Evolutionary conservation across 2,797 vertebrate species (phyloP), one percentile per base, ranked within the genome.

Genomic region (Epinephelus awoara): DNA sequence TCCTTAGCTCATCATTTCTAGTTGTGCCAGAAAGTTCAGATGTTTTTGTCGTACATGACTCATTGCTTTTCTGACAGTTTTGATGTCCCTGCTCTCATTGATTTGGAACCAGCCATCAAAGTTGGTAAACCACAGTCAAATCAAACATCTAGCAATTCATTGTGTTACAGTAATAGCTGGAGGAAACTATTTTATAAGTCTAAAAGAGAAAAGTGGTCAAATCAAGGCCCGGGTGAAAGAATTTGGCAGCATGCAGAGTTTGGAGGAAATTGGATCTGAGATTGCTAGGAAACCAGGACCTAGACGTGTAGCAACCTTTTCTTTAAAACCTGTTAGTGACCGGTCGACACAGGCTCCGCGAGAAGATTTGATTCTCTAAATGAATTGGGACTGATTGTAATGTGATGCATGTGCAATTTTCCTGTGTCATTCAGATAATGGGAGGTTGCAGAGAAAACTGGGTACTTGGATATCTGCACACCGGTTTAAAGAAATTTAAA

Each of bases 301-400:
- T 56, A 64, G 42, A 67, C 49, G 38, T 23, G 56, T 2, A 6
- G 21, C 72, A 51, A 42, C 50, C 58, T 40, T 66, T 63, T 49
- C 49, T 34, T 65, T 27, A 56, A 83, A 72, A 77, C 34, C 52
- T 78, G 76, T 77, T 64, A 56, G 57, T 71, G 52, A 72, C 44
- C 14, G 15, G 67, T 61, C 18, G 6, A 72, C 51, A 50, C 10
- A 2, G 19, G 18, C 44, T 77, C 56, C 65, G 63, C 19, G 58
- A 54, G 55, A 58, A 70, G 42, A 81, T 71, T 46, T 67, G 47
- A 79, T 73, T 77, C 63, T 71, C 13, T 72, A 50, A 44, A 63
- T 69, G 13, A 72, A 81, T 88, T 75, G 27, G 56, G 66, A 59
- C 5, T 61, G 29, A 57, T 50, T 62, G 44, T 61, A 67, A 74